Conservation (phyloP, 2,113 vertebrate species). For the cattle (Bos taurus) region DNA sequence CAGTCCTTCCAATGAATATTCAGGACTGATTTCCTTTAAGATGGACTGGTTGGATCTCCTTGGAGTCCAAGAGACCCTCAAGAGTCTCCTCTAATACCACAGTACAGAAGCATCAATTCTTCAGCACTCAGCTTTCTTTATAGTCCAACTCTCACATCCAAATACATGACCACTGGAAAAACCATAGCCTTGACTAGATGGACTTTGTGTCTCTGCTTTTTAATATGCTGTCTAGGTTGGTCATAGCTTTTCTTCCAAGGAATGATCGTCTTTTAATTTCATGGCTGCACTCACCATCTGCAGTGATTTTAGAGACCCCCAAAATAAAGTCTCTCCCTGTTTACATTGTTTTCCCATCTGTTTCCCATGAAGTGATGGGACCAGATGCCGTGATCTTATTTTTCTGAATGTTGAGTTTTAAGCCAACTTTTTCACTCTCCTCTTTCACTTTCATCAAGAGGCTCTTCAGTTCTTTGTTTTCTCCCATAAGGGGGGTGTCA, state of each 20-base stretch:
- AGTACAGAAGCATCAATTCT: not conserved
- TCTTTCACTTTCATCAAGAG: not conserved
- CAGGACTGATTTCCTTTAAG: not conserved
- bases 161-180: not conserved
- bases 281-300: not conserved
- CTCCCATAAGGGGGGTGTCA: not conserved
- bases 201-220: not conserved
- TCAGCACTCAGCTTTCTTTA: not conserved
- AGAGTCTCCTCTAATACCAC: not conserved
- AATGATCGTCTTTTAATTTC: not conserved
- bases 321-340: not conserved
- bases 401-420: not conserved
- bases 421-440: not conserved
- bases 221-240: not conserved
- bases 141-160: not conserved
- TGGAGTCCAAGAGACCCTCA: not conserved
- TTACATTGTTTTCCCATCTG: not conserved
- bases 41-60: not conserved
- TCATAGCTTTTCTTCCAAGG: not conserved
- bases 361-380: not conserved
- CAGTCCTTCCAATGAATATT: not conserved
- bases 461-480: not conserved
- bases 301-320: not conserved
- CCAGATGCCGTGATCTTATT: not conserved
- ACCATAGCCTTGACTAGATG: not conserved